Conservation (phyloP, 2,113 vertebrate species). For the Zeus faber region DNA sequence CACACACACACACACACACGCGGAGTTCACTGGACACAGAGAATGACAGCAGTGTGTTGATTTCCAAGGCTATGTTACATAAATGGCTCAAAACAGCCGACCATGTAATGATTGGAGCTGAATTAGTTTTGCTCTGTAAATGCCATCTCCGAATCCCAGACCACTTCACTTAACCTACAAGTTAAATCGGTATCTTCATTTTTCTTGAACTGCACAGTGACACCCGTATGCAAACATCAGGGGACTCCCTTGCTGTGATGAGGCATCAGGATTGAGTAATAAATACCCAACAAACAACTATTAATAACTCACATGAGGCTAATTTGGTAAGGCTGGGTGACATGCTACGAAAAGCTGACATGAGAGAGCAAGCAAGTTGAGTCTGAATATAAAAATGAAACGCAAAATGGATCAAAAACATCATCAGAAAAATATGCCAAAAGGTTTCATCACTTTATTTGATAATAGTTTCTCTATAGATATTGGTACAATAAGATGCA, state of each 20-base stretch:
- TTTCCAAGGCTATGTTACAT: no score
- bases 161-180: no score
- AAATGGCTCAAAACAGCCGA: no score
- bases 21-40: background rate
- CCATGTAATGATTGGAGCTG: no score
- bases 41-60: no score
- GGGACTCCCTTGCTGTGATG: constrained; percentile 4
- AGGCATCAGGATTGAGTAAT: constrained; percentile 1
- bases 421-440: background rate
- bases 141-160: no score
- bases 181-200: background rate
- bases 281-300: constrained; percentile 35
- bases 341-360: constrained; percentile 5
- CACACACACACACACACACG: constrained; percentile 18
- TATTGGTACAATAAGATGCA: no score
- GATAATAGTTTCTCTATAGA: no score
- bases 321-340: constrained; percentile 1
- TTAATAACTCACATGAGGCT: constrained; percentile 32
- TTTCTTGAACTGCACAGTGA: background rate
- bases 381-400: constrained; percentile 23
- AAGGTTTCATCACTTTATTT: no score
- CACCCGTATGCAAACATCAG: background rate
- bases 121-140: no score
- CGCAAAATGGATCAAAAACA: background rate
- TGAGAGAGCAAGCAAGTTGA: background rate